Base-by-base conservation (phyloP, 2,888 invertebrate genomes). In the Callosobruchus maculatus region DNA sequence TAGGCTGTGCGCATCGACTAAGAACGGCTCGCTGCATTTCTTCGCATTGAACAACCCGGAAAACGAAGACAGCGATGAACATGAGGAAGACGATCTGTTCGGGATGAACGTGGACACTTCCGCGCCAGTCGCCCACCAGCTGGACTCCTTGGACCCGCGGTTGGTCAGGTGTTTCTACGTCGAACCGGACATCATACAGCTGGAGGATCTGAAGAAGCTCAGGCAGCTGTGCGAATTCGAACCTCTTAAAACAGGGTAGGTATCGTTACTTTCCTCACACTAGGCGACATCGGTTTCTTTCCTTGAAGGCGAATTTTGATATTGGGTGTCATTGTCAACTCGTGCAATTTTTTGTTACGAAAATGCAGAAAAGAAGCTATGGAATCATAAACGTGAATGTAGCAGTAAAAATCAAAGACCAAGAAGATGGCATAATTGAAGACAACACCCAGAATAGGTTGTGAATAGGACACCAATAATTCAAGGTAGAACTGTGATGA, bases 1-100 rank as follows among this genome's bases (percentile, higher is more conserved):
- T 83, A 90, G 96, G 71, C 88, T 97, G 31, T 97, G 97, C 85
- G 94, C 93, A 0, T 94, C 95, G 69, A 95, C 96, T 0, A 91
- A 91, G 80, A 90, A 91, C 73, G 97, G 97, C 3, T 92, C 93
- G 77, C 90, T 97, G 72, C 93, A 95, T 83, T 96, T 97, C 87
- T 95, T 94, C 83, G 92, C 94, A 0, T 88, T 95, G 26, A 92
- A 92, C 77, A 93, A 93, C 74, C 88, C 90, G 0, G 94, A 94
- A 80, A 92, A 91, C 79, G 93, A 94, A 82, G 91, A 92, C 0
- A 87, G 90, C 0, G 93, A 92, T 78, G 93, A 95, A 82, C 89
- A 91, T 72, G 94, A 94, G 69, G 93, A 94, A 70, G 91, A 93
- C 26, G 92, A 93, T 73, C 84, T 90, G 20, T 84, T 84, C 72